Base-by-base conservation (phyloP, 2,797 vertebrate genomes). In the Silurus aristotelis region DNA sequence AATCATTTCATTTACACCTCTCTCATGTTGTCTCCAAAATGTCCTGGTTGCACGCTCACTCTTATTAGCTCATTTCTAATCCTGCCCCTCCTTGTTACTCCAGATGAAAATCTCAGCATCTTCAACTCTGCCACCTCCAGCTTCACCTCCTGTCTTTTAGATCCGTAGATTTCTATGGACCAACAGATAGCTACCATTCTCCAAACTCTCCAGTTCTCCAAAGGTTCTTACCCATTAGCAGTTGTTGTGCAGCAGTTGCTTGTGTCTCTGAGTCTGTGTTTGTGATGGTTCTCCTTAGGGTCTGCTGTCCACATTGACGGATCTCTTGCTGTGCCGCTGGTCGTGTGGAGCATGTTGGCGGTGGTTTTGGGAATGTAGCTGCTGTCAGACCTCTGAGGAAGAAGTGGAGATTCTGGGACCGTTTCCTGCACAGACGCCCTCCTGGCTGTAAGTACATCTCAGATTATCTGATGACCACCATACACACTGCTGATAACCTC, bases 401-500 rank as follows among this genome's bases (percentile, higher is more conserved):
- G 97, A 97, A 92, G 95, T 97, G 90, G 96, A 97, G 91, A 97
- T 97, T 86, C 91, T 97, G 91, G 97, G 97, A 86, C 96, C 97
- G 85, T 97, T 97, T 87, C 97, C 97, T 77, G 96, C 96, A 79
- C 97, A 96, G 90, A 96, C 96, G 22, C 96, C 96, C 56, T 94
- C 96, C 80, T 97, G 96, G 96, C 92, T 97, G 96, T 97, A 92
- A 97, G 96, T 96, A 87, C 67, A 43, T 6, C 13, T 12, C 0
- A 12, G 15, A 22, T 22, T 19, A 46, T 38, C 64, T 13, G n/a
- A 68, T 13, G 20, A 5, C 8, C 31, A 63, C 58, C 38, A 0
- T 9, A 15, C 22, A 9, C 5, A 43, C 6, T 2, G 2, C 43
- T 46, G 63, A n/a, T 25, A 17, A 25, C 0, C 20, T 46, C 20